Evolutionary conservation across 2,888 invertebrate genomes (phyloP).

Genomic region (Neoascia interrupta): DNA sequence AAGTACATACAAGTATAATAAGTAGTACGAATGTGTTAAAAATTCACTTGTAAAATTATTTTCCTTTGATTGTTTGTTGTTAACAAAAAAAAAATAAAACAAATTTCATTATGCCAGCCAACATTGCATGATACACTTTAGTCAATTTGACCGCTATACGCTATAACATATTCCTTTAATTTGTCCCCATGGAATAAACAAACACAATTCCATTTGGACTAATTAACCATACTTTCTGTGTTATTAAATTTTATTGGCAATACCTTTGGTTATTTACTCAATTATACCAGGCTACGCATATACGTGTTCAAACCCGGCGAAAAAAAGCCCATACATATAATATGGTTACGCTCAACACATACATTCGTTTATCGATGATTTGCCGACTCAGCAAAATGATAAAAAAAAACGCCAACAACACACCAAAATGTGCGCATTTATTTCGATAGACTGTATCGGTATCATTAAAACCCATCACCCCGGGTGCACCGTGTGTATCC

Average conservation of each 20-base stretch:
- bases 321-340: not conserved
- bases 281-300: not conserved
- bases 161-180: no score
- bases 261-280: conserved; percentile 4
- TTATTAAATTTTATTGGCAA: conserved; percentile 42
- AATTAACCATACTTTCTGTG: conserved; percentile 36
- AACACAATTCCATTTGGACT: conserved; percentile 24
- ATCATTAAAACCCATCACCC: conserved; percentile 2
- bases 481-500: not conserved
- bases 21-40: no score
- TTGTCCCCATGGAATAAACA: not conserved
- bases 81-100: no score
- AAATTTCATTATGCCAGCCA: no score
- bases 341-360: not conserved
- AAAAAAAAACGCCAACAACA: conserved; percentile 8
- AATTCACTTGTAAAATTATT: no score
- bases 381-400: conserved; percentile 26
- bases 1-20: no score
- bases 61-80: no score
- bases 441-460: not conserved
- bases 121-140: no score
- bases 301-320: no score
- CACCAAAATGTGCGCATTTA: not conserved
- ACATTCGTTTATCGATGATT: conserved; percentile 25
- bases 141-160: no score